Evolutionary conservation across 2,113 vertebrate species (phyloP).

Genomic region (Eulacestoma nigropectus): DNA sequence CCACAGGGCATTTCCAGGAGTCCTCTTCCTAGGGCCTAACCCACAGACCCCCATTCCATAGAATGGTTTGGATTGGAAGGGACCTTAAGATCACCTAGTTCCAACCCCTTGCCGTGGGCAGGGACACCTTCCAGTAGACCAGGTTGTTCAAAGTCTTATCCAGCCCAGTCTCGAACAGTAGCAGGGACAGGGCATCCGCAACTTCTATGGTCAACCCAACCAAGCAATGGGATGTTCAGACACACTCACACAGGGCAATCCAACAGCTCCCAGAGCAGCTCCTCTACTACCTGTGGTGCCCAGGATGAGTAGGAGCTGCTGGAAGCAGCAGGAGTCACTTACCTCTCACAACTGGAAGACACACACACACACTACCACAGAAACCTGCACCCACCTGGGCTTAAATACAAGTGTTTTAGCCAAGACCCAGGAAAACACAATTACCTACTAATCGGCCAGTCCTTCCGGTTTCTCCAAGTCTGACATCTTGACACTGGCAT

Average conservation of each 20-base stretch:
- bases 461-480: neutral
- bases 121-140: too few relatives aligned
- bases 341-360: neutral
- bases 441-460: neutral
- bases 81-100: neutral
- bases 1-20: neutral
- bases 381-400: accelerated
- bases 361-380: neutral
- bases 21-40: neutral
- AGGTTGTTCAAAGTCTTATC: neutral
- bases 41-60: neutral
- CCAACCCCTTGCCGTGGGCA: neutral
- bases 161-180: neutral
- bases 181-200: neutral
- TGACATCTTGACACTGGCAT: neutral
- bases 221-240: neutral
- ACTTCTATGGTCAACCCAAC: neutral
- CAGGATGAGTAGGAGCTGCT: neutral
- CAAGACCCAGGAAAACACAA: neutral
- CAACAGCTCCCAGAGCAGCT: neutral
- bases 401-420: neutral
- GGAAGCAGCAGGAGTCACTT: accelerated
- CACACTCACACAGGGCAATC: neutral
- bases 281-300: accelerated
- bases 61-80: neutral